Base-by-base conservation (phyloP, 2,113 vertebrate genomes). In the Tor tambroides region DNA sequence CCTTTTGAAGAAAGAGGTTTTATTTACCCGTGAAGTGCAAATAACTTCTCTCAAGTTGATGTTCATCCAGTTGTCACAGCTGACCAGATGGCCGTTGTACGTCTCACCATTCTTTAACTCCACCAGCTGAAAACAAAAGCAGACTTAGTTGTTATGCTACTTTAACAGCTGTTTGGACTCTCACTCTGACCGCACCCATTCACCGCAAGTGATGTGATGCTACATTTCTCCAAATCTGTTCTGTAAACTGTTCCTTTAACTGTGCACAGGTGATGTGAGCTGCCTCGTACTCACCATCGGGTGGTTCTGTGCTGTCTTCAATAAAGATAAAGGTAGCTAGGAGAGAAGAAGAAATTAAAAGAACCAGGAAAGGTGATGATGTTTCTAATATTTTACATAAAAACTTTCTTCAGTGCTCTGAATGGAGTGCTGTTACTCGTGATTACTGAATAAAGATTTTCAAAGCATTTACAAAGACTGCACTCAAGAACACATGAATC, bases 31-130 rank as follows among this genome's bases (percentile, higher is more conserved):
- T 0, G 98, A 99, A 0, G 98, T 99, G 92, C 98, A 99, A 93
- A 99, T 99, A 65, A 99, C 98, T 93, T 99, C 98, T 10, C 98
- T 94, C 65, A 99, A 94, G 93, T 98, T 99, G 91, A 99, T 98
- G 94, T 99, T 99, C 98, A 99, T 99, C 98, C 98, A 99, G 95
- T 99, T 99, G 92, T 99, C 98, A 1, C 98, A 99, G 94, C 98
- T 99, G 88, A 99, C 98, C 93, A 99, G 91, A 91, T 99, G 98
- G 7, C 98, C 98, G 0, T 99, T 99, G 94, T 99, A 99, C 0
- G 98, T 99, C 91, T 99, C 98, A 0, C 98, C 98, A 0, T 99
- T 99, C 89, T 99, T 99, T 87, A 99, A 91, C 92, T 99, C 98
- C 93, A 99, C 98, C 94, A 99, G 87, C 98, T 99, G 87, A 7